phyloP scores from a whole-genome alignment of 1,140 invertebrate genomes.

The Drosophila ananassae region DNA sequence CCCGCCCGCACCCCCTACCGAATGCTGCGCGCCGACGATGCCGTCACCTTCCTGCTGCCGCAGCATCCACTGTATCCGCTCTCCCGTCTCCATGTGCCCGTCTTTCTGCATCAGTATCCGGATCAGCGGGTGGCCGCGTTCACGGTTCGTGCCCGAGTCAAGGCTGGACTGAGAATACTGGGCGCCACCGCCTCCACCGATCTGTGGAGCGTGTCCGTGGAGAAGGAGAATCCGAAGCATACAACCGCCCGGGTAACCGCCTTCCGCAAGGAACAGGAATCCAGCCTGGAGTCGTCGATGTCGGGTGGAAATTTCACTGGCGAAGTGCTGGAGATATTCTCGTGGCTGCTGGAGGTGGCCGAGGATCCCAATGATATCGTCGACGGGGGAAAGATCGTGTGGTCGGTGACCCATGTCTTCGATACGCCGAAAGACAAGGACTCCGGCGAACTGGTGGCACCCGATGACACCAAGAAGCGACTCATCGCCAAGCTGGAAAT shows the following conservation, averaged over 20 bases:
- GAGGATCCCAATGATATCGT: conserved; percentile 91
- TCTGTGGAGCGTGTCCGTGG: conserved; percentile 93
- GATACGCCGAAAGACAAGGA: conserved; percentile 86
- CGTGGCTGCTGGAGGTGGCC: conserved; percentile 95
- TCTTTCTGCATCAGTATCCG: conserved; percentile 90
- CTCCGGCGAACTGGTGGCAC: conserved; percentile 82
- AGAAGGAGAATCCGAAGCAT: conserved; percentile 91
- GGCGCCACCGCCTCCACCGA: conserved; percentile 91
- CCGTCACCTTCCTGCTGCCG: conserved; percentile 93
- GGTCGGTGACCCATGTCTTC: conserved; percentile 90
- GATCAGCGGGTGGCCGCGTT: conserved; percentile 89
- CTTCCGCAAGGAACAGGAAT: conserved; percentile 87
- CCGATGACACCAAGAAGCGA: conserved; percentile 88
- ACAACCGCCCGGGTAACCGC: conserved; percentile 94
- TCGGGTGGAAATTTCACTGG: conserved; percentile 26
- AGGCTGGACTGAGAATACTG: conserved; percentile 92
- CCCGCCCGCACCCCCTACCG: conserved; percentile 92
- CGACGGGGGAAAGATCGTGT: conserved; percentile 92
- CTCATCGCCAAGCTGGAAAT: conserved; percentile 93
- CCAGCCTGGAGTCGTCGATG: conserved; percentile 32
- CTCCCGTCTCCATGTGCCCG: conserved; percentile 93
- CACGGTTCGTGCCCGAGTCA: conserved; percentile 93
- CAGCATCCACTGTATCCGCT: conserved; percentile 93
- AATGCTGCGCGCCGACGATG: conserved; percentile 91
- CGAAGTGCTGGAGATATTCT: conserved; percentile 89